Evolutionary conservation across 2,888 invertebrate genomes (phyloP), one percentile per base, ranked within the genome.

Genomic region (Mechanitis messenoides): DNA sequence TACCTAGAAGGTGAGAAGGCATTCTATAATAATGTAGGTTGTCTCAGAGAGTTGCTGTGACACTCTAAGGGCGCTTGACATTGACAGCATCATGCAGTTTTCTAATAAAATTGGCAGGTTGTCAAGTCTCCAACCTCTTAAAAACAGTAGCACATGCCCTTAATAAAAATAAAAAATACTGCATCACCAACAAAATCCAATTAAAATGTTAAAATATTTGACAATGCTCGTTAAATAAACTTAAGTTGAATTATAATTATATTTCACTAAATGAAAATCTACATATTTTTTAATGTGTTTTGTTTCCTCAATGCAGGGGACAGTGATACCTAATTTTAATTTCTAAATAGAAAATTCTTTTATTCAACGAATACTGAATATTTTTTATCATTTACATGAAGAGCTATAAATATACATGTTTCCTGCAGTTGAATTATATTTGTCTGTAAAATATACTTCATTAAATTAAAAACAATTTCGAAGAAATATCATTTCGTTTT

Each of bases 41-140:
- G 42, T 42, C 47, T 50, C 47, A 31, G 31, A 47, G 47, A 31
- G 31, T 11, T 28, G 31, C 50, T 50, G 31, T 50, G 50, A 50
- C 50, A 50, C 50, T 31, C 28, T 31, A 50, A 58, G 28, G 28
- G 70, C 77, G 28, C 50, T 85, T 87, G 87, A 87, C 87, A 85
- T 84, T 88, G 87, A 78, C 74, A 72, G 64, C 74, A 75, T 76
- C 77, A 78, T 78, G 71, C 71, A 67, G 72, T 68, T 70, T 80
- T 75, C 84, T 83, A 81, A 83, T 84, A 84, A 62, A 62, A 78
- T 85, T 88, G 88, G 88, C 88, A 85, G 66, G 66, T 66, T 72
- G 79, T 81, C 88, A 87, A 87, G 80, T 75, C 73, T 69, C 71
- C 69, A 71, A 63, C 64, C 69, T 78, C 74, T 65, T 57, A 57